Evolutionary conservation across 2,888 invertebrate genomes (phyloP), one percentile per base, ranked within the genome.

Genomic region (Chrysolina americana): DNA sequence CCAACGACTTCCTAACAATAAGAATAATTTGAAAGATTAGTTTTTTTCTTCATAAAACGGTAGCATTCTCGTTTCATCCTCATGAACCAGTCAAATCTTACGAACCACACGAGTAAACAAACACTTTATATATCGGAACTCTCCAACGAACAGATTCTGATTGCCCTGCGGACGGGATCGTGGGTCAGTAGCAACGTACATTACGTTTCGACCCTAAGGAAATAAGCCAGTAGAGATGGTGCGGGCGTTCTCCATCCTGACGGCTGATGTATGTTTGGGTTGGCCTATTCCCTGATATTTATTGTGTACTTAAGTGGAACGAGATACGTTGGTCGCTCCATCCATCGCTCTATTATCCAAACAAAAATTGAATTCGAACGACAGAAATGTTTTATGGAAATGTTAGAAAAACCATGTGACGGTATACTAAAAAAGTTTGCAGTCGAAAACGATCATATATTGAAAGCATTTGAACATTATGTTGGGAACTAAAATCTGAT

Each of bases 261-360:
- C 85, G 83, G 81, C 85, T 85, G 85, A 86, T 86, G 84, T 85
- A 85, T 86, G 85, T 85, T 84, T 81, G 85, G 85, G 84, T 85
- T 81, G 83, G 83, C 83, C 86, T 85, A 86, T 87, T 86, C 84
- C 85, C 84, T 82, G 86, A 87, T 87, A 87, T 87, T 87, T 87
- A 87, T 87, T 87, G 86, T 86, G 86, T 88, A 87, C 87, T 87
- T 88, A 87, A 85, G 85, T 84, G 86, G 86, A 87, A 86, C 87
- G 86, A 86, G 84, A 85, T 85, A 83, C 82, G 81, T 78, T 80
- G 48, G 75, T 70, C 69, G 69, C 53, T 50, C 71, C 79, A 76
- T 81, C 81, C 80, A 79, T 79, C 77, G 79, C 81, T 80, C 81
- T 79, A 83, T 85, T 83, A 83, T 82, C 82, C 80, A 76, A 82